A percentile compares a stretch with the other conserved stretches of the same genome.
phyloP scores from a whole-genome alignment of 1,140 invertebrate genomes.

The Drosophila serrata region DNA sequence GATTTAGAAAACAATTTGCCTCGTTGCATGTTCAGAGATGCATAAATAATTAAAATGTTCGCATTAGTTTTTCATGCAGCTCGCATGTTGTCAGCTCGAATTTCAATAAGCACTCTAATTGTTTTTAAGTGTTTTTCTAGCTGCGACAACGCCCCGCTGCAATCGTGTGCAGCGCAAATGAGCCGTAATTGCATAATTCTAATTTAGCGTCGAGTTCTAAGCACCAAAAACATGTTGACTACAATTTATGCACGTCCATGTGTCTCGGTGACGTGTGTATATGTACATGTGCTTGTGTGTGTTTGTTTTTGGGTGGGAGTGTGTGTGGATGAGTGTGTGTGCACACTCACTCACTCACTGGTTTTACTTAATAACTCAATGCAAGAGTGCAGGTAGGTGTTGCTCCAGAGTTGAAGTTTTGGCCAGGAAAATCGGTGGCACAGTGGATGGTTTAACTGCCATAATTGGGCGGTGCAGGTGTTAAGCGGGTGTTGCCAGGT shows the following conservation, averaged over 20 bases:
- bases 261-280: conserved; percentile 1
- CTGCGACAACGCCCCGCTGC: conserved; percentile 16
- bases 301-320: neutral
- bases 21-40: conserved; percentile 58
- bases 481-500: neutral
- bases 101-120: conserved; percentile 83
- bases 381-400: conserved; percentile 29
- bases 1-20: conserved; percentile 71
- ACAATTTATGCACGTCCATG: conserved; percentile 62
- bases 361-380: conserved; percentile 50
- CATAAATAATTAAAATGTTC: conserved; percentile 75
- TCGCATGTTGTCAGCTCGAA: conserved; percentile 67
- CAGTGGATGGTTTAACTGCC: conserved; percentile 10
- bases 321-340: conserved; percentile 6
- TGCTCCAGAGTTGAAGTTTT: conserved; percentile 19
- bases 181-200: conserved; percentile 84
- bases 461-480: conserved; percentile 50
- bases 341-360: conserved; percentile 16
- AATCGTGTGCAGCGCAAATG: conserved; percentile 65
- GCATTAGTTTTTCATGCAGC: conserved; percentile 70
- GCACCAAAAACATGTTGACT: conserved; percentile 70
- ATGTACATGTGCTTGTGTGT: neutral
- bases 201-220: conserved; percentile 76
- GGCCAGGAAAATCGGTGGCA: conserved; percentile 20
- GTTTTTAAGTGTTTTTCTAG: conserved; percentile 83